Conservation (phyloP, 2,888 invertebrate genomes). For the Athalia circularis region DNA sequence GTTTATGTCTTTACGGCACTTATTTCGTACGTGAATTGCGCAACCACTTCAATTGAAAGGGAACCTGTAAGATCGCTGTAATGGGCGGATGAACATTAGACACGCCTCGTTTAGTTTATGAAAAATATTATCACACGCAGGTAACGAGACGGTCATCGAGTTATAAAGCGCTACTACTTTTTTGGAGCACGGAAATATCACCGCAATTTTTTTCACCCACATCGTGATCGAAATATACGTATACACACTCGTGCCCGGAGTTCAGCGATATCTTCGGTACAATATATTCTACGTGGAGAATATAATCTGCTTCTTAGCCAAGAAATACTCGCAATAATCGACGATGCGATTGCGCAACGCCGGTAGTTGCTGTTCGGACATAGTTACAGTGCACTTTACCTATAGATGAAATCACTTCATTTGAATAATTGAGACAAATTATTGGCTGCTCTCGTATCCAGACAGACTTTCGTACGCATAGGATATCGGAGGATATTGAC, state of each 20-base stretch:
- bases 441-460: not conserved
- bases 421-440: conserved; percentile 46
- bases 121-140: conserved; percentile 20
- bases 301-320: not conserved
- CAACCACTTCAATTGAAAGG: conserved; percentile 11
- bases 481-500: conserved; percentile 20
- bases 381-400: conserved; percentile 18
- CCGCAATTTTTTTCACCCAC: conserved; percentile 1
- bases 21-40: conserved; percentile 16
- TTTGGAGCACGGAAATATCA: not conserved
- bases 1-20: conserved; percentile 5
- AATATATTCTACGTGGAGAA: no score
- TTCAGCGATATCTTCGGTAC: not conserved
- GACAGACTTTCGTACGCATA: conserved; percentile 11
- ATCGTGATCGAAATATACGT: not conserved
- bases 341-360: not conserved
- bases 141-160: conserved; percentile 1
- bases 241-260: not conserved
- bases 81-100: conserved; percentile 37
- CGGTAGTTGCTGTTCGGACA: conserved; percentile 8
- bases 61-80: conserved; percentile 28
- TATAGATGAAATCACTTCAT: conserved; percentile 37
- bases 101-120: conserved; percentile 36
- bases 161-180: not conserved
- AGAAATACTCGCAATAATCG: conserved; percentile 10